Percentiles rank a stretch among this genome's conserved stretches.
Evolutionary conservation across 1,140 invertebrate genomes (phyloP).

Genomic region (Cepaea nemoralis): DNA sequence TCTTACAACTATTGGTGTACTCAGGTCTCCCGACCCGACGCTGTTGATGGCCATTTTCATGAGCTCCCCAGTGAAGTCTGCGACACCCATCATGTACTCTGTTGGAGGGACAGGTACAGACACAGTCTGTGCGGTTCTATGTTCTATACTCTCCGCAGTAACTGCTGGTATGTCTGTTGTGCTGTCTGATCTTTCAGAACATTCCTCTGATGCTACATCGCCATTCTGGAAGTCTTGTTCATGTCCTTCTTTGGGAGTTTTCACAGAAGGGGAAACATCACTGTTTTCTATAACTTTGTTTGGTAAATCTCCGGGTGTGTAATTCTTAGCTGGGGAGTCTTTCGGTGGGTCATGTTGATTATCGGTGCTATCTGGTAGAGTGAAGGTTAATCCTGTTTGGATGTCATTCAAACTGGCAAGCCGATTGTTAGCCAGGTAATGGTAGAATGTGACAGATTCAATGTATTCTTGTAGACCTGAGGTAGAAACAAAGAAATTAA

Average conservation of each 20-base stretch:
- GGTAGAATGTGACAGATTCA: slow-evolving; percentile 85
- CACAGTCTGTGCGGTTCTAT: slow-evolving; percentile 28
- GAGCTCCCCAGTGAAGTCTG: slow-evolving; percentile 89
- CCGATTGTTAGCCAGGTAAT: slow-evolving; percentile 76
- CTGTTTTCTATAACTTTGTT: not conserved
- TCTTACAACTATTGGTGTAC: slow-evolving; percentile 74
- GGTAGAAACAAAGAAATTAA: not conserved
- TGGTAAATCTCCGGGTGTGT: not conserved
- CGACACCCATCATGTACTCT: slow-evolving; percentile 87
- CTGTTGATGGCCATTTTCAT: slow-evolving; percentile 90
- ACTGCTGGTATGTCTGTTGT: not conserved
- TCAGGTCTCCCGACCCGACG: slow-evolving; percentile 83
- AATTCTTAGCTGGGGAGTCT: not conserved
- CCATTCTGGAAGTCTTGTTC: not conserved
- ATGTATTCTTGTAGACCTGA: slow-evolving; percentile 88
- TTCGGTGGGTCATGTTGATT: not conserved
- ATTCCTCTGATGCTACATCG: no score
- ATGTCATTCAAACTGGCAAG: slow-evolving; percentile 73
- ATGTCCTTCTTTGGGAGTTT: not conserved
- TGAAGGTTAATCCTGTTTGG: slow-evolving; percentile 66
- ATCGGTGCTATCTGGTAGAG: not conserved
- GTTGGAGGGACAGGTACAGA: slow-evolving; percentile 74
- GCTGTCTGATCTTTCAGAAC: not conserved
- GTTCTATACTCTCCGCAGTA: not conserved
- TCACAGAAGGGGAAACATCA: not conserved